phyloP scores from a whole-genome alignment of 2,113 vertebrate species.

The Merops nubicus region DNA sequence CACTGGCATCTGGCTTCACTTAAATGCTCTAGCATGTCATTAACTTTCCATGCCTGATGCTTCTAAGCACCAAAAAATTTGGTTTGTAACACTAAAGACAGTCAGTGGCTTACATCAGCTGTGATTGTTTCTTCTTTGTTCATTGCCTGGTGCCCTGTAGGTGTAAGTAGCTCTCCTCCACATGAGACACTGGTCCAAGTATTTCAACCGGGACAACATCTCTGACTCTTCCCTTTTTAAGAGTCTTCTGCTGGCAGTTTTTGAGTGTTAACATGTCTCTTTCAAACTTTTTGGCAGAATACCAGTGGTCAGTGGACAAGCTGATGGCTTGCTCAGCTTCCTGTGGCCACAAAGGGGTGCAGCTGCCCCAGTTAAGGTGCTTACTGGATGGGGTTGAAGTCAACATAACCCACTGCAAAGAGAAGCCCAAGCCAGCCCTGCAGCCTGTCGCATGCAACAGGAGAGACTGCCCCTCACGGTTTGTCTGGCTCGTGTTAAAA shows the following conservation, averaged over 20 bases:
- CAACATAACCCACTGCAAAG: constrained; percentile 71
- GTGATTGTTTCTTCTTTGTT: neutral
- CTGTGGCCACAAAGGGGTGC: constrained; percentile 78
- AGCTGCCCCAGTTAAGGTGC: constrained; percentile 80
- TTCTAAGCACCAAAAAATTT: neutral
- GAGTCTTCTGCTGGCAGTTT: neutral
- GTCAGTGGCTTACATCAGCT: neutral
- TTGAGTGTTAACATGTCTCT: neutral
- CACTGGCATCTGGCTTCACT: neutral
- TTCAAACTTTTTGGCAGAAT: constrained; percentile 60
- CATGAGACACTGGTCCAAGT: neutral
- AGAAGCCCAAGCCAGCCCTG: constrained; percentile 74
- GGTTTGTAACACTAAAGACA: neutral
- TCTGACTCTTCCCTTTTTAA: neutral
- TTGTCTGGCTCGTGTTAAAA: neutral
- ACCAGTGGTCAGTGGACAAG: constrained; percentile 78
- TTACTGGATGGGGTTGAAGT: constrained; percentile 66
- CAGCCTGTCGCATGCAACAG: constrained; percentile 80
- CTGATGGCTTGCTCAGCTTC: constrained; percentile 75
- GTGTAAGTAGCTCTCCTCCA: neutral
- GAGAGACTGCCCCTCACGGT: constrained; percentile 89
- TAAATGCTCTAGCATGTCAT: neutral
- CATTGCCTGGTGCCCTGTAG: neutral
- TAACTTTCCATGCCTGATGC: neutral
- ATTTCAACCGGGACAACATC: neutral